Percentiles rank a stretch among this genome's conserved stretches.
Conservation (phyloP, 92 coral and sea anemone species). For the Plumapathes pennacea region DNA sequence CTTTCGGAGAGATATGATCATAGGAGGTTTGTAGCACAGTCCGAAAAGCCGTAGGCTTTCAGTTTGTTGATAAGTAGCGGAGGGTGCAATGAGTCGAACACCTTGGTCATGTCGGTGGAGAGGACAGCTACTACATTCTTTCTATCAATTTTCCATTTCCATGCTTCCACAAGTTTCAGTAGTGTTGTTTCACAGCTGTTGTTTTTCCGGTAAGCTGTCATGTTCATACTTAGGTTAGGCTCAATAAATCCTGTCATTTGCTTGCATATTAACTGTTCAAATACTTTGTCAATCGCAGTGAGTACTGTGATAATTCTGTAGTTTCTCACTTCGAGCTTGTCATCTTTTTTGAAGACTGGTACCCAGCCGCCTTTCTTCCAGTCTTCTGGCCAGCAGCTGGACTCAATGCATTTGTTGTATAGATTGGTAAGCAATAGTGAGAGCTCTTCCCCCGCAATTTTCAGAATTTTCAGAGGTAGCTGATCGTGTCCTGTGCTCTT, state of each 20-base stretch:
- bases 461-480: conserved; percentile 16
- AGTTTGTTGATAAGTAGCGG: conserved; percentile 33
- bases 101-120: conserved; percentile 51
- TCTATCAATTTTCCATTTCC: conserved; percentile 42
- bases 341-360: conserved; percentile 48
- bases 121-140: conserved; percentile 39
- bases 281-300: conserved; percentile 28
- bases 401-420: conserved; percentile 2
- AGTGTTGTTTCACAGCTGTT: conserved; percentile 55
- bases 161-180: conserved; percentile 24
- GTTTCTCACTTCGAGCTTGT: conserved; percentile 27
- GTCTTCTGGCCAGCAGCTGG: conserved; percentile 10
- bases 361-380: conserved; percentile 41
- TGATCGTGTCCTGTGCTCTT: conserved; percentile 28
- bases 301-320: conserved; percentile 39
- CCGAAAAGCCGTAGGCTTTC: conserved; percentile 42
- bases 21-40: conserved; percentile 21
- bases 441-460: conserved; percentile 4
- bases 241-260: conserved; percentile 37
- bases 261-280: conserved; percentile 37
- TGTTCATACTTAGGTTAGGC: conserved; percentile 23
- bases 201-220: conserved; percentile 43
- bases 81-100: conserved; percentile 49
- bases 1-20: conserved; percentile 33
- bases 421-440: conserved; percentile 13